phyloP scores from a whole-genome alignment of 92 coral and sea anemone species.

The Epizoanthus stellaris region DNA sequence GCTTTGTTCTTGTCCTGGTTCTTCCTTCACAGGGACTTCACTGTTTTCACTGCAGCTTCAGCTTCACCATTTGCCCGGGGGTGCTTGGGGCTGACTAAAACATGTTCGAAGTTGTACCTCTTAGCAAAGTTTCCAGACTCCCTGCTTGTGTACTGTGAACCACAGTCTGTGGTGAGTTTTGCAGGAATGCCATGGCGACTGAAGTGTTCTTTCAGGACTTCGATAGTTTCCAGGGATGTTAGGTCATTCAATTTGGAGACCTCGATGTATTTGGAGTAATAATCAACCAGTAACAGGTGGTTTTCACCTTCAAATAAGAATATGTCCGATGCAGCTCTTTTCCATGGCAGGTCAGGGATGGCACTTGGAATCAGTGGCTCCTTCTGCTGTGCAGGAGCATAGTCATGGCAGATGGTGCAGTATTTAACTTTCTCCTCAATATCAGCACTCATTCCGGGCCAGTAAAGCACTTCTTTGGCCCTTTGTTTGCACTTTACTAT shows the following conservation, averaged over 20 bases:
- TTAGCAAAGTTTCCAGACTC: conserved; percentile 31
- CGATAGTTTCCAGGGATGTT: conserved; percentile 30
- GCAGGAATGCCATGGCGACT: conserved; percentile 55
- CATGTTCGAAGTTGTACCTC: conserved; percentile 28
- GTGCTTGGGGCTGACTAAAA: conserved; percentile 49
- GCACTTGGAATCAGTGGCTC: conserved; percentile 69
- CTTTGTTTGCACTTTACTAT: conserved; percentile 62
- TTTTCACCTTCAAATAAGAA: conserved; percentile 59
- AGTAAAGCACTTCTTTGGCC: conserved; percentile 66
- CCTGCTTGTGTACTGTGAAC: conserved; percentile 33
- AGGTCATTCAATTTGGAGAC: conserved; percentile 55
- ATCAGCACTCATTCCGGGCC: conserved; percentile 66
- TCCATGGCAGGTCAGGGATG: conserved; percentile 67
- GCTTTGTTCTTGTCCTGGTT: neutral
- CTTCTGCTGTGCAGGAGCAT: conserved; percentile 56
- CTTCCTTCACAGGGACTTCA: too few species aligned
- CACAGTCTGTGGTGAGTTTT: conserved; percentile 40
- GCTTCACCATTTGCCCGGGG: conserved; percentile 55
- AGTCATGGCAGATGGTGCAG: conserved; percentile 53
- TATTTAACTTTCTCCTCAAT: conserved; percentile 52
- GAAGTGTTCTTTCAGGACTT: conserved; percentile 57
- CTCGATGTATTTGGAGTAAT: conserved; percentile 69
- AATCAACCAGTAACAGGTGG: conserved; percentile 62
- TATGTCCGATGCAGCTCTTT: conserved; percentile 62
- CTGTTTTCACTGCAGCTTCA: conserved; percentile 47